Base-by-base conservation (phyloP, 2,888 invertebrate genomes). In the Chymomyza amoena region DNA sequence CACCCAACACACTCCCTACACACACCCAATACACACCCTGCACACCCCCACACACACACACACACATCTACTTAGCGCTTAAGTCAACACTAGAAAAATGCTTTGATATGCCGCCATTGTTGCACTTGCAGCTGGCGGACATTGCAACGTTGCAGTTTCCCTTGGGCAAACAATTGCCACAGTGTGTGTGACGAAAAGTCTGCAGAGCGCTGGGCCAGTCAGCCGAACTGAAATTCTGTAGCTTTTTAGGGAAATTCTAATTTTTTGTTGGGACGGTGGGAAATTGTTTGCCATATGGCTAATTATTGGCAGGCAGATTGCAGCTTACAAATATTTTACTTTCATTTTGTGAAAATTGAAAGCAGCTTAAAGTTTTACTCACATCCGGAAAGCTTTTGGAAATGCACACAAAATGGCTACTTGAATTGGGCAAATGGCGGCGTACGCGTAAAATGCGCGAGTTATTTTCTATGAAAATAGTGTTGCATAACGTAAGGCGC, bases 51-150 rank as follows among this genome's bases (percentile, higher is more conserved):
- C 50, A 65, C 32, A 62, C 66, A 51, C 20, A 57, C 57, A 64
- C 18, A 25, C 60, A 36, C 83, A 81, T 83, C 83, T 87, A 85
- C 83, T 85, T 83, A 87, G 71, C 87, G 83, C 87, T 80, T 75
- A 66, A 76, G 75, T 72, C 76, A 72, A 74, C 72, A 45, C 39
- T 45, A 76, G 60, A 68, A 52, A 71, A 60, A 68, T 76, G 78
- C 83, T 75, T 73, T 85, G 80, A 83, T 79, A 80, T 82, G 66
- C 56, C 69, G 69, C 73, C 81, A 74, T 72, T 82, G 80, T 80
- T 80, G 63, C 61, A 72, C 67, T 73, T 68, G 61, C 71, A 64
- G 59, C 68, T 56, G 68, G 51, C 62, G 68, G 60, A 57, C 66
- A 69, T 18, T 77, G 82, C 78, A 73, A 77, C 83, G 61, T 65